These are phyloP conservation scores for Nesospiza acunhae DNA, from an alignment of 2,113 vertebrate species.

Conservation along the genomic window DNA sequence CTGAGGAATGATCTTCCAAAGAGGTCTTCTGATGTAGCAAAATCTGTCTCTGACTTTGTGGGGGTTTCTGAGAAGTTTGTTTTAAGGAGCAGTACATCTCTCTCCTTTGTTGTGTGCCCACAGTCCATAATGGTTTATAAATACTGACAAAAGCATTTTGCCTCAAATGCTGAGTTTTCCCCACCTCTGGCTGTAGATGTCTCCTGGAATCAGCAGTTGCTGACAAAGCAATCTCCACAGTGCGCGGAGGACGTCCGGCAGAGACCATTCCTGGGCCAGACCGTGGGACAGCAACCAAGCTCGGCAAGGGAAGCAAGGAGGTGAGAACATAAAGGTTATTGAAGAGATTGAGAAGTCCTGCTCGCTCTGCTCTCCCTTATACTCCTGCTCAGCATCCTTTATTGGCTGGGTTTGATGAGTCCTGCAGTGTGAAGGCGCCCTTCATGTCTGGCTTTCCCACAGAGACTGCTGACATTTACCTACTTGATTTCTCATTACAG, in stretches of 20 bases:
- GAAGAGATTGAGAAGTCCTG: background rate
- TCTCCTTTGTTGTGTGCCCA: background rate
- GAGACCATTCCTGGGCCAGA: conserved; percentile 73
- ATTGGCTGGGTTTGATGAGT: background rate
- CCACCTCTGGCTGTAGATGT: conserved; percentile 64
- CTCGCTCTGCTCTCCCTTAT: background rate
- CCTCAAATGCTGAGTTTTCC: background rate
- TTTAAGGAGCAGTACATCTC: background rate
- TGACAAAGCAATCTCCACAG: conserved; percentile 54
- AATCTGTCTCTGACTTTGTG: background rate
- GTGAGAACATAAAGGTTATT: conserved; percentile 59
- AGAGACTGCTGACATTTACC: background rate
- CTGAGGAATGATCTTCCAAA: rapidly evolving
- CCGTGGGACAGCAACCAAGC: conserved; percentile 59
- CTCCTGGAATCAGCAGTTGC: conserved; percentile 69
- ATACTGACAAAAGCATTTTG: background rate
- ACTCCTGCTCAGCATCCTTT: background rate
- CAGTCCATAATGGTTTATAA: background rate
- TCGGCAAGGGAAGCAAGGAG: conserved; percentile 77
- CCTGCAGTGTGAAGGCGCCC: background rate
- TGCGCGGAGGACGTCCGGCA: conserved; percentile 70
- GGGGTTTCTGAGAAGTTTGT: background rate
- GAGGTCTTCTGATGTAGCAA: background rate
- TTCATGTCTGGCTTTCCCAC: background rate
- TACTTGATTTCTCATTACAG: background rate